Evolutionary conservation across 1,140 invertebrate genomes (phyloP).

Genomic region (Phenacoccus solenopsis): DNA sequence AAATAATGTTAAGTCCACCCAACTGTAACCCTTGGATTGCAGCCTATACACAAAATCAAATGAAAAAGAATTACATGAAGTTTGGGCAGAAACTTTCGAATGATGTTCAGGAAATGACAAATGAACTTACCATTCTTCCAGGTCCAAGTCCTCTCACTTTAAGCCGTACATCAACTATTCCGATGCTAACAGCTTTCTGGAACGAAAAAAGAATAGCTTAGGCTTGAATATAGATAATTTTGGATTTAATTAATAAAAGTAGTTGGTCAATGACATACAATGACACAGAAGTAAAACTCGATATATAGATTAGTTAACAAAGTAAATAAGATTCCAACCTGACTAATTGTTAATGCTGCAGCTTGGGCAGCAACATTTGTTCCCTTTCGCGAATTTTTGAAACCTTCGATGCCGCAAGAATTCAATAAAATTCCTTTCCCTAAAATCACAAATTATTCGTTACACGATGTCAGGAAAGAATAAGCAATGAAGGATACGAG

Average conservation of each 20-base stretch:
- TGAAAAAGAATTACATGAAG: conserved; percentile 17
- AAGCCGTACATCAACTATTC: conserved; percentile 59
- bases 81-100: too few species aligned
- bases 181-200: conserved; percentile 58
- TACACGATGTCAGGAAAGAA: neutral
- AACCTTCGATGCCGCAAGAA: conserved; percentile 81
- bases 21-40: conserved; percentile 87
- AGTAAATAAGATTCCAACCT: conserved; percentile 38
- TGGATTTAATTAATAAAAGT: too few species aligned
- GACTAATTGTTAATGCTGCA: conserved; percentile 63
- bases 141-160: conserved; percentile 68
- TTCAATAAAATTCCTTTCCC: conserved; percentile 44
- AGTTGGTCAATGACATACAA: neutral
- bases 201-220: conserved; percentile 23
- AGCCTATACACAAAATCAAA: conserved; percentile 47
- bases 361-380: conserved; percentile 93
- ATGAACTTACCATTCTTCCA: conserved; percentile 61
- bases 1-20: conserved; percentile 75
- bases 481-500: neutral
- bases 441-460: conserved; percentile 30
- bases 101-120: neutral
- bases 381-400: conserved; percentile 86
- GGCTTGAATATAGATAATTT: neutral
- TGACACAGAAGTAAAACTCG: conserved; percentile 19
- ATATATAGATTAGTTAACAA: neutral